Conservation (phyloP, 2,888 invertebrate genomes). For the Blastobasis adustella region DNA sequence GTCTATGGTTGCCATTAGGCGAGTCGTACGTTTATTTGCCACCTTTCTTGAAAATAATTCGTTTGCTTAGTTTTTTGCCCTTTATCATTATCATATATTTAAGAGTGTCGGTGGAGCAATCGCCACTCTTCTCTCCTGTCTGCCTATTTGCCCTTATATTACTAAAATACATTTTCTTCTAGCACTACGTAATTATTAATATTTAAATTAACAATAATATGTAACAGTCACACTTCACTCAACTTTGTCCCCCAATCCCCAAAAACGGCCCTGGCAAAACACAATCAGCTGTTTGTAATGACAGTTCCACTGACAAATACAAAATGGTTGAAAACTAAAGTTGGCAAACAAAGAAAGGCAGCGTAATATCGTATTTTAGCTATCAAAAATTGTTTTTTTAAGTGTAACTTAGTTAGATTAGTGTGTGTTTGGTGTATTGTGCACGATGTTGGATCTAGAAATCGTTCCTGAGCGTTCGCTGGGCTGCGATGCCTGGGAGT, state of each 20-base stretch:
- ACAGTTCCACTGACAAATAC: constrained; percentile 74
- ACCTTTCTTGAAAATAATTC: no score
- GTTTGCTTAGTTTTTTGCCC: no score
- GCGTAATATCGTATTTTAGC: constrained; percentile 62
- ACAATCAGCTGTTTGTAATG: constrained; percentile 77
- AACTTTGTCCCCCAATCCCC: background rate
- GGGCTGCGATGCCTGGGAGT: constrained; percentile 98
- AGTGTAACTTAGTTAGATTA: constrained; percentile 68
- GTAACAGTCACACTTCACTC: background rate
- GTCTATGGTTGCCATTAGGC: no score
- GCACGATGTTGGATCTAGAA: constrained; percentile 95
- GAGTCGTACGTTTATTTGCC: no score
- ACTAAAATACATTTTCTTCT: no score
- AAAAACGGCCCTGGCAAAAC: constrained; percentile 56
- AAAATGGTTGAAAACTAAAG: constrained; percentile 76
- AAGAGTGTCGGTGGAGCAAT: no score
- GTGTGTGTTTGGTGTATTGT: constrained; percentile 88
- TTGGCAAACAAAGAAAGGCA: constrained; percentile 75
- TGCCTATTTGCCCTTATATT: no score
- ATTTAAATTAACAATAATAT: constrained; percentile 3
- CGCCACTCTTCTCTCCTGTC: no score
- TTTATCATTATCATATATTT: no score
- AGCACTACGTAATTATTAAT: no score
- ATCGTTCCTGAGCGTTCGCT: constrained; percentile 96
- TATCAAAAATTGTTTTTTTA: constrained; percentile 50